Base-by-base conservation (phyloP, 2,888 invertebrate genomes). In the Anoncus sp. region DNA sequence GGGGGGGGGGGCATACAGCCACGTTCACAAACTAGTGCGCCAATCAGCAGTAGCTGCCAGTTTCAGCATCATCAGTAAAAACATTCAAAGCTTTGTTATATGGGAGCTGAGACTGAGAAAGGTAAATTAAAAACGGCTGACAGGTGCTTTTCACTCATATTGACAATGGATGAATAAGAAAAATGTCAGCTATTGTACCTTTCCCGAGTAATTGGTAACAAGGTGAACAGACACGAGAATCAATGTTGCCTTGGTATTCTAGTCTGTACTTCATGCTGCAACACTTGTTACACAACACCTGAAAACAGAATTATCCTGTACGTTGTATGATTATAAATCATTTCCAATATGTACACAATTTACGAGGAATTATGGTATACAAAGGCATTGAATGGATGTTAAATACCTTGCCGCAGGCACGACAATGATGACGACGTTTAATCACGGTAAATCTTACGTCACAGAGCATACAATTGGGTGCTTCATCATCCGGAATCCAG, bases 401-500 rank as follows among this genome's bases (percentile, higher is more conserved):
- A 2, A 12, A 51, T 89, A 95, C 96, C 92, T 95, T 94, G 79
- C 97, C 97, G 89, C 97, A 97, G 57, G 97, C 96, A 66, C 97
- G 92, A 88, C 97, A 98, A 91, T 98, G 97, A 91, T 98, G 98
- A 43, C 97, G 92, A 51, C 97, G 93, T 89, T 95, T 96, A 62
- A 97, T 93, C 80, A 97, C 93, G 1, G 96, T 97, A 90, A 97
- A 98, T 90, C 95, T 96, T 55, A 93, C 91, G 78, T 95, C 94
- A 89, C 98, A 98, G 82, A 96, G 94, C 95, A 97, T 95, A 88
- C 98, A 98, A 80, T 92, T 93, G n/a, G 93, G 92, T 6, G 97
- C 96, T 84, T 96, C 96, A 3, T 94, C 93, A 90, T 98, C 98
- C 0, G 97, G 97, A 65, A 98, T 94, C 98, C 98, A 98, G 85